phyloP scores from a whole-genome alignment of 2,888 invertebrate species.

The Helleia helle region DNA sequence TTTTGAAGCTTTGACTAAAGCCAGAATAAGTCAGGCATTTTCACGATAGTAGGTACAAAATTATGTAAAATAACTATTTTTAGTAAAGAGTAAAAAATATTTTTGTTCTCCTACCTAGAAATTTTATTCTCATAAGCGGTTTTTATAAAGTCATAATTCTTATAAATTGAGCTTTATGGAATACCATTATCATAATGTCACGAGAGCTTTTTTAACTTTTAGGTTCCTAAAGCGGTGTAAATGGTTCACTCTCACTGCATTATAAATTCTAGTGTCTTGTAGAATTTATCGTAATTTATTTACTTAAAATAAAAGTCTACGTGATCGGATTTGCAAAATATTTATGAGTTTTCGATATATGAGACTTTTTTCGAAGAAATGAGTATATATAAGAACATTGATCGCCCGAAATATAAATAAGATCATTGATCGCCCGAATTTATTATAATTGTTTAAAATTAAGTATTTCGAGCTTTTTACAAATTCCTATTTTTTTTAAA shows the following conservation, averaged over 20 bases:
- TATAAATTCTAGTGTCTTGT: constrained; percentile 23
- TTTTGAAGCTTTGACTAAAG: too few species aligned
- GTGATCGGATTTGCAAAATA: constrained; percentile 24
- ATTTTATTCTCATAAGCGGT: neutral
- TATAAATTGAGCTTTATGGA: neutral
- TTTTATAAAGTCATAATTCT: neutral
- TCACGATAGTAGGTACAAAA: too few species aligned
- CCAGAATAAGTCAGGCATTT: too few species aligned
- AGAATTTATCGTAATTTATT: constrained; percentile 27
- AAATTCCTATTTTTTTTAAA: too few species aligned
- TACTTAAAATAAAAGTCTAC: constrained; percentile 21
- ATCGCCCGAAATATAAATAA: too few species aligned
- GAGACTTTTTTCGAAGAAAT: neutral
- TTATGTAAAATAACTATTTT: too few species aligned
- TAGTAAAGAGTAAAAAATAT: too few species aligned
- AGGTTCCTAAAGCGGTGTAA: neutral
- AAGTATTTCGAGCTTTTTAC: too few species aligned
- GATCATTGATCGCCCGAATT: too few species aligned
- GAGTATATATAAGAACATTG: too few species aligned
- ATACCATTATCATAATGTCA: neutral
- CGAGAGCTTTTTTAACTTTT: neutral
- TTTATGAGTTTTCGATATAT: neutral
- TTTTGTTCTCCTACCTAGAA: too few species aligned
- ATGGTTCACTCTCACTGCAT: constrained; percentile 13
- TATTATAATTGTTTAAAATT: too few species aligned